Conservation (phyloP, 2,888 invertebrate species). For the Luperina testacea region DNA sequence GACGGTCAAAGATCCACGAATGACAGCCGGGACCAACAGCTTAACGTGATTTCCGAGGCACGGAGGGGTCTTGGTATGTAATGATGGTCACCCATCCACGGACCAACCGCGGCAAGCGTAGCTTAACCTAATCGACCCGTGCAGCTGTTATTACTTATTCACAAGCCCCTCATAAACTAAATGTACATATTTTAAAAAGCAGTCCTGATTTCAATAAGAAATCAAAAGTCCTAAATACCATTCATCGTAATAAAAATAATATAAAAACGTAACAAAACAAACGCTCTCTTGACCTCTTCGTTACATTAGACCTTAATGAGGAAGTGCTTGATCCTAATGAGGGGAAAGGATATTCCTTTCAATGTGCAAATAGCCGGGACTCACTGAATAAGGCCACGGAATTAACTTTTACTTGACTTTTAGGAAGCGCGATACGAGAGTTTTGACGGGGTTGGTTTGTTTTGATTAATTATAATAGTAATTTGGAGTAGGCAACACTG, state of each 20-base stretch:
- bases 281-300: slow-evolving; percentile 29
- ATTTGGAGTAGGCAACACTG: too few relatives aligned
- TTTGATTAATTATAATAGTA: too few relatives aligned
- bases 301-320: slow-evolving; percentile 53
- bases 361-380: slow-evolving; percentile 48
- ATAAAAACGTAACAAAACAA: slow-evolving; percentile 26
- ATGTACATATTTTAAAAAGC: too few relatives aligned
- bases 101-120: too few relatives aligned
- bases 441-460: slow-evolving; percentile 7
- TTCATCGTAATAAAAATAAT: slow-evolving; percentile 25
- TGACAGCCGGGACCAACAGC: too few relatives aligned
- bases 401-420: slow-evolving; percentile 31
- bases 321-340: slow-evolving; percentile 56
- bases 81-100: too few relatives aligned
- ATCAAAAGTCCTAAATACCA: slow-evolving; percentile 3
- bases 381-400: slow-evolving; percentile 24
- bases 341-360: slow-evolving; percentile 46
- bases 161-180: too few relatives aligned
- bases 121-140: too few relatives aligned
- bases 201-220: not conserved
- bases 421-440: slow-evolving; percentile 9
- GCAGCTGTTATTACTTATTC: too few relatives aligned
- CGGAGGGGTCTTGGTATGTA: too few relatives aligned
- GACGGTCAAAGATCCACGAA: too few relatives aligned
- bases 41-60: too few relatives aligned